Evolutionary conservation across 2,797 vertebrate species (phyloP), one percentile per base, ranked within the genome.

Genomic region (Antennarius maculatus): DNA sequence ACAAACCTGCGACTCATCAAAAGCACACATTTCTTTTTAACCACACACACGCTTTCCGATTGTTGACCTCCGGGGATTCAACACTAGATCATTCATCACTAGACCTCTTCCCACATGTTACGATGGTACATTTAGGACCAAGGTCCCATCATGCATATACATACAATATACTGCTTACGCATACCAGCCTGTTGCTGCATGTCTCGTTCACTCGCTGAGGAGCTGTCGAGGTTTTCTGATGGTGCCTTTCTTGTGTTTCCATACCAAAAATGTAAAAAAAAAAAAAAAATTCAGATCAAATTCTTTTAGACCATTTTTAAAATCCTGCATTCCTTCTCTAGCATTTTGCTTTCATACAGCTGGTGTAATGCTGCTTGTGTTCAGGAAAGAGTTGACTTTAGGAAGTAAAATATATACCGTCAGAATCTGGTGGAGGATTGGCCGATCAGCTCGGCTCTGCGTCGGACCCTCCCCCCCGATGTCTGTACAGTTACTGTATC

Each of bases 241-340:
- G 85, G 91, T 92, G 92, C 89, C 91, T 91, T 90, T 72, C 74
- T 92, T 85, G 46, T 66, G 69, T 77, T 85, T 82, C 77, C 81
- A 83, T 72, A 61, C 47, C 46, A 64, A 68, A 76, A 69, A 61
- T 39, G 6, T 41, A 29, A 13, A 7, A 28, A 42, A 41, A 51
- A 56, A 51, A 4, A 0, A 37, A 5, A 46, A 57, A 23, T 71
- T 4, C 59, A 42, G 41, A 75, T 80, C 66, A 67, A 9, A 75
- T 69, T 76, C 31, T 76, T 71, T 15, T 61, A 18, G 72, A 15
- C 11, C 17, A 54, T 61, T 61, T 52, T 23, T 72, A 41, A 71
- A 73, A 69, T 50, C 61, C 2, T 68, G 71, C 88, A 90, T 88
- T 90, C 85, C 86, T 66, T 34, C 3, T 74, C 78, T 79, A 76